Percentiles rank a stretch among this genome's conserved stretches.
These are phyloP conservation scores for Oeneis ivallda DNA, from an alignment of 2,888 invertebrate genomes.

Conservation along the genomic window DNA sequence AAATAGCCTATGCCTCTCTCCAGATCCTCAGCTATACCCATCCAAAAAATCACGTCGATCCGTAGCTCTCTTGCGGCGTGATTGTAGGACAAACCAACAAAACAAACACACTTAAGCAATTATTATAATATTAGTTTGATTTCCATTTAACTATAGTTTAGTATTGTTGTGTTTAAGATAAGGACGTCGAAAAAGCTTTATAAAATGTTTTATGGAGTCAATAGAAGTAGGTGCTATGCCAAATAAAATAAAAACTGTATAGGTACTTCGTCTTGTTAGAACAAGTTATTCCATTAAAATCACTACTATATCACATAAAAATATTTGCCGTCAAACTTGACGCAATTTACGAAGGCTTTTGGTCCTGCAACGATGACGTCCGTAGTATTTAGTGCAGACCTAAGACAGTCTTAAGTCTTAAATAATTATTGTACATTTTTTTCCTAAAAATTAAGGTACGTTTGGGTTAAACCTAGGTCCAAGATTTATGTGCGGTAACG, in stretches of 20 bases:
- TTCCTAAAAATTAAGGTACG: too few species aligned
- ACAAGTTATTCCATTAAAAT: constrained; percentile 39
- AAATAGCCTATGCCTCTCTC: too few species aligned
- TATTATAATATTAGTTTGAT: too few species aligned
- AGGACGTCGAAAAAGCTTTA: background rate
- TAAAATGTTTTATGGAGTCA: constrained; percentile 6
- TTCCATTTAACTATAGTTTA: too few species aligned
- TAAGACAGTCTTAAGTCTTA: background rate
- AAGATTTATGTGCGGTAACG: too few species aligned
- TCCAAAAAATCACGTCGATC: too few species aligned
- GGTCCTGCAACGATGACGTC: constrained; percentile 55
- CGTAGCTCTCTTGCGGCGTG: too few species aligned
- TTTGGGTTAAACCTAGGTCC: too few species aligned
- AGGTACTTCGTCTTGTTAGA: constrained; percentile 41
- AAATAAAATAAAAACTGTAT: background rate
- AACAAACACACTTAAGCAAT: too few species aligned
- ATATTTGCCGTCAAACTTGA: constrained; percentile 42
- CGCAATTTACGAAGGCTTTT: constrained; percentile 64
- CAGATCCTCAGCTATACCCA: too few species aligned
- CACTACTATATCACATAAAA: constrained; percentile 28
- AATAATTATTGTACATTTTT: too few species aligned
- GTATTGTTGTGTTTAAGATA: background rate
- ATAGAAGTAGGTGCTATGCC: constrained; percentile 5
- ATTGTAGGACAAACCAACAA: too few species aligned
- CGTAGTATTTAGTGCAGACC: constrained; percentile 49